Percentiles rank a stretch among this genome's conserved stretches.
These are phyloP conservation scores for Cyrtodaria siliqua DNA, from an alignment of 2,888 invertebrate species.

Conservation along the genomic window DNA sequence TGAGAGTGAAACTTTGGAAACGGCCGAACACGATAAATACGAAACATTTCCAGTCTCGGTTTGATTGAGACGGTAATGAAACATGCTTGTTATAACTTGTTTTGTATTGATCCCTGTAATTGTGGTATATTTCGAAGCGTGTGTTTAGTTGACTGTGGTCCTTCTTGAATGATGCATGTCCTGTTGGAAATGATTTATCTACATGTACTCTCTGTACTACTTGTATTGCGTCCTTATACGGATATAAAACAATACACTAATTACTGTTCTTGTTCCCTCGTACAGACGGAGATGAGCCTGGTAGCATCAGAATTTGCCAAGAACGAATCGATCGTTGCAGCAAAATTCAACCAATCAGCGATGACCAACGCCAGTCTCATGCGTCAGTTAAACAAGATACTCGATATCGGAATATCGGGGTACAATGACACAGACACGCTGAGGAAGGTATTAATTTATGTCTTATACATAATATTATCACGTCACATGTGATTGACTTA, in stretches of 20 bases:
- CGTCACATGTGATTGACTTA: too few species aligned
- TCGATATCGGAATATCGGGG: constrained; percentile 49
- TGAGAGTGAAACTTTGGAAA: too few species aligned
- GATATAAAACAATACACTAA: neutral
- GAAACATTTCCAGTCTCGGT: too few species aligned
- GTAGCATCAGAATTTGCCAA: constrained; percentile 35
- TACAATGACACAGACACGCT: constrained; percentile 38
- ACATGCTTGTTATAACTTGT: too few species aligned
- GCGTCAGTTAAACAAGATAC: constrained; percentile 42
- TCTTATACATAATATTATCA: too few species aligned
- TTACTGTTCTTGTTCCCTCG: neutral
- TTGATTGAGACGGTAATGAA: too few species aligned
- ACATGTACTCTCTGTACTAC: neutral
- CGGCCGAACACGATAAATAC: too few species aligned
- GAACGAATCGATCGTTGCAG: constrained; percentile 35
- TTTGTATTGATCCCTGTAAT: too few species aligned
- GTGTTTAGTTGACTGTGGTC: too few species aligned
- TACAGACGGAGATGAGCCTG: constrained; percentile 37
- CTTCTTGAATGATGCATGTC: too few species aligned
- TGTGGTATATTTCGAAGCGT: too few species aligned
- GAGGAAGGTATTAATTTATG: constrained; percentile 38
- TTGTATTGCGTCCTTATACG: neutral
- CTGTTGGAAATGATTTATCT: too few species aligned
- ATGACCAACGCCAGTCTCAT: constrained; percentile 38
- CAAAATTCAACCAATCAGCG: constrained; percentile 21